phyloP scores from a whole-genome alignment of 2,113 vertebrate genomes.

The Ictidomys tridecemlineatus region DNA sequence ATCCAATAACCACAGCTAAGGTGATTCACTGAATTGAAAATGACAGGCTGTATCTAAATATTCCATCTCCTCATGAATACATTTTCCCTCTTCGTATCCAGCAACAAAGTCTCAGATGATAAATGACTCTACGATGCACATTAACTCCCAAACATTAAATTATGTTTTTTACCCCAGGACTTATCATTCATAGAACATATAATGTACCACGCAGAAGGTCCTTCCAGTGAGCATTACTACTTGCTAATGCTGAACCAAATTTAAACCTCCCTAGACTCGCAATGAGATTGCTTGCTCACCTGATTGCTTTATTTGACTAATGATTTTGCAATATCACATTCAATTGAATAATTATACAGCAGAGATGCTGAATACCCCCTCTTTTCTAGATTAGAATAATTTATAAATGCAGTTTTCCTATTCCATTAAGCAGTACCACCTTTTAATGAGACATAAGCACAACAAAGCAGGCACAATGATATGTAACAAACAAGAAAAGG shows the following conservation, averaged over 20 bases:
- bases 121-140: constrained; percentile 45
- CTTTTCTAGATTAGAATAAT: constrained; percentile 68
- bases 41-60: constrained; percentile 52
- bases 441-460: constrained; percentile 71
- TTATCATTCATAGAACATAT: constrained; percentile 65
- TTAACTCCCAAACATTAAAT: constrained; percentile 55
- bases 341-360: constrained; percentile 75
- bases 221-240: constrained; percentile 6
- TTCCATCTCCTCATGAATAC: constrained; percentile 29
- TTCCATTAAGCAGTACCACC: constrained; percentile 63
- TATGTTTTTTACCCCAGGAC: constrained; percentile 43
- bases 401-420: constrained; percentile 72
- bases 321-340: constrained; percentile 73
- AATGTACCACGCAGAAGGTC: constrained; percentile 18
- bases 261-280: constrained; percentile 52
- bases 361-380: constrained; percentile 59
- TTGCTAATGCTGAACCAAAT: constrained; percentile 59
- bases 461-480: constrained; percentile 39
- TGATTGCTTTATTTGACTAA: constrained; percentile 77
- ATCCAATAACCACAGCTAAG: constrained; percentile 30
- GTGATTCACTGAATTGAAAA: constrained; percentile 57
- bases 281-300: constrained; percentile 69
- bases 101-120: constrained; percentile 48
- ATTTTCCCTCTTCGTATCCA: constrained; percentile 28
- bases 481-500: constrained; percentile 33